Evolutionary conservation across 2,888 invertebrate species (phyloP).

Genomic region (Hetaerina titia): DNA sequence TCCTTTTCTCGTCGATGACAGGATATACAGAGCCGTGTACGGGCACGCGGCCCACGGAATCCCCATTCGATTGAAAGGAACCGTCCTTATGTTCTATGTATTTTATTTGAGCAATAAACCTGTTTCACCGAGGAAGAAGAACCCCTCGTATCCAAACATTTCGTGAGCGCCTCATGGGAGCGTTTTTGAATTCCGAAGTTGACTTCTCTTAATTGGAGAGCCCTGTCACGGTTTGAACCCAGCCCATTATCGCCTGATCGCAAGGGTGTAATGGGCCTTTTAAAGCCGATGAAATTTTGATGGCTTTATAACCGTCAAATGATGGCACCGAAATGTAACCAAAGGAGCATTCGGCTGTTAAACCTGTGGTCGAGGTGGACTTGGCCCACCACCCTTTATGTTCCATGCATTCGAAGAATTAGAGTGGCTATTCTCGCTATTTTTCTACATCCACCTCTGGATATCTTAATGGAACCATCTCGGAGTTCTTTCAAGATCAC

Average conservation of each 20-base stretch:
- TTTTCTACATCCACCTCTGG: too few relatives aligned
- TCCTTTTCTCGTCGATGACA: neutral
- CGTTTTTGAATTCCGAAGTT: conserved; percentile 10
- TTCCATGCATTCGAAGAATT: neutral
- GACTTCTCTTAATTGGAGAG: conserved; percentile 43
- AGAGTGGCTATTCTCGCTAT: neutral
- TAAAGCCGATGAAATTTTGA: conserved; percentile 36
- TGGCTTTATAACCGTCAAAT: conserved; percentile 40
- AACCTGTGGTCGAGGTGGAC: neutral
- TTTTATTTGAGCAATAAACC: conserved; percentile 24
- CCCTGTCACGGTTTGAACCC: conserved; percentile 30
- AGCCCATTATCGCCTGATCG: conserved; percentile 38
- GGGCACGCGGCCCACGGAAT: neutral
- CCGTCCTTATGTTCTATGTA: neutral
- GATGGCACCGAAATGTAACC: neutral
- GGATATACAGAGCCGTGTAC: neutral
- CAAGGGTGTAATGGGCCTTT: conserved; percentile 32
- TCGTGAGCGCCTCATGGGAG: neutral
- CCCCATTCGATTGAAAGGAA: neutral
- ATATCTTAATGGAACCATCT: too few relatives aligned
- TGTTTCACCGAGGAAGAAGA: neutral
- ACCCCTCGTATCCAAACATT: neutral
- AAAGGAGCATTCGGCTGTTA: neutral
- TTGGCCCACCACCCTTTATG: neutral
- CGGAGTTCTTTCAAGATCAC: too few relatives aligned